Evolutionary conservation across 2,113 vertebrate genomes (phyloP).

Genomic region (Lota lota): DNA sequence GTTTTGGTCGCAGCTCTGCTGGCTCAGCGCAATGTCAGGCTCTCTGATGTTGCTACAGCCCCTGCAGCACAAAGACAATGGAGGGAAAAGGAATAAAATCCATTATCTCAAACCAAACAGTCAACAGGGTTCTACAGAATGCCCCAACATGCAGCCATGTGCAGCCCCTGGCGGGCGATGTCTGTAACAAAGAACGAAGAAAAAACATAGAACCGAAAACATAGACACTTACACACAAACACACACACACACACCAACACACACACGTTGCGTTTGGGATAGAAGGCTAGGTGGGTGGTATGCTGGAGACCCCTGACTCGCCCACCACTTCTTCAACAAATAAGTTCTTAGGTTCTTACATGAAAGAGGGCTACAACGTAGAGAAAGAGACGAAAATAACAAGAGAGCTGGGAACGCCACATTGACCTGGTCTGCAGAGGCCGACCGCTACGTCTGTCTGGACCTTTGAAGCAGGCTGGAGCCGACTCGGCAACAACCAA

Average conservation of each 20-base stretch:
- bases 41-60: conserved; percentile 25
- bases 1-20: conserved; percentile 8
- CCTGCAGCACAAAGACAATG: conserved; percentile 43
- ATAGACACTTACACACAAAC: too few relatives aligned
- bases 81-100: conserved; percentile 10
- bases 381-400: too few relatives aligned
- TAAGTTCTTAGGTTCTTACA: conserved; percentile 47
- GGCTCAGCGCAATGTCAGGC: conserved; percentile 38
- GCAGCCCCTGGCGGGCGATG: too few relatives aligned
- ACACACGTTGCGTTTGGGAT: conserved; percentile 14
- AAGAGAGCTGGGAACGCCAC: too few relatives aligned
- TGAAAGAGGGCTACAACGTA: conserved; percentile 48
- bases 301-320: conserved; percentile 20
- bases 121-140: too few relatives aligned
- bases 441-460: too few relatives aligned
- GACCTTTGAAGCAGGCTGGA: conserved; percentile 35
- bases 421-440: too few relatives aligned
- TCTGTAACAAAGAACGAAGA: too few relatives aligned
- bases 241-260: too few relatives aligned
- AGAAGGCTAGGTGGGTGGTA: conserved; percentile 46
- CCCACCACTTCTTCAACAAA: conserved; percentile 28
- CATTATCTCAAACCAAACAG: too few relatives aligned
- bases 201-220: too few relatives aligned
- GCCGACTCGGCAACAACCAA: conserved; percentile 62
- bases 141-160: too few relatives aligned